Evolutionary conservation across 2,888 invertebrate species (phyloP), one percentile per base, ranked within the genome.

Genomic region (Pharmacophagus antenor): DNA sequence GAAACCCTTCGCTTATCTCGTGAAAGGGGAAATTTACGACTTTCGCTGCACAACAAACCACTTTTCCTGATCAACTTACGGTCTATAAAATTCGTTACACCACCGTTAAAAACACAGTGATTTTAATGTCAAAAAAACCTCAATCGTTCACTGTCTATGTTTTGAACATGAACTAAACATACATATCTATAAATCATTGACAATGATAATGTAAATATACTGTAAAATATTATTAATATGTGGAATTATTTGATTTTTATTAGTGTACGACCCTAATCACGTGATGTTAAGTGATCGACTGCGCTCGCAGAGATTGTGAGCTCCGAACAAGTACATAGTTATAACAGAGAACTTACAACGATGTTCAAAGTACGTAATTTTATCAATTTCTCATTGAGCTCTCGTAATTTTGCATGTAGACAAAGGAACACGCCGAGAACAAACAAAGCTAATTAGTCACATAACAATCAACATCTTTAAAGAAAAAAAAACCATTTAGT

Each of bases 1-100:
- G 31, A n/a, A n/a, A 54, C 48, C 31, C 55, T 47, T 18, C 44
- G 49, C 59, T 59, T 59, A 59, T 59, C 59, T 59, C 49, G 22
- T 44, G 46, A 25, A 51, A 60, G 48, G 41, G 46, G 50, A 46
- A 48, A 37, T 55, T 49, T 31, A 44, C 50, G 44, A 18, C 41
- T 0, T 25, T 23, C 31, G 27, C 41, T 21, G 25, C 18, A 23
- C 17, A 41, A 10, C n/a, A 17, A 52, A 23, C 31, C 41, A 10
- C 27, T 5, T 42, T 10, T 31, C 12, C 10, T 31, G 15, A 31
- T 31, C 31, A 10, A 31, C 12, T n/a, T n/a, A n/a, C n/a, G n/a
- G n/a, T n/a, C n/a, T n/a, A n/a, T n/a, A n/a, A n/a, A n/a, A n/a
- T n/a, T n/a, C n/a, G n/a, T n/a, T n/a, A n/a, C n/a, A n/a, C n/a